A percentile compares a stretch with the other conserved stretches of the same genome.
These are phyloP conservation scores for Ibidorhyncha struthersii DNA, from an alignment of 2,113 vertebrate genomes.

Conservation along the genomic window DNA sequence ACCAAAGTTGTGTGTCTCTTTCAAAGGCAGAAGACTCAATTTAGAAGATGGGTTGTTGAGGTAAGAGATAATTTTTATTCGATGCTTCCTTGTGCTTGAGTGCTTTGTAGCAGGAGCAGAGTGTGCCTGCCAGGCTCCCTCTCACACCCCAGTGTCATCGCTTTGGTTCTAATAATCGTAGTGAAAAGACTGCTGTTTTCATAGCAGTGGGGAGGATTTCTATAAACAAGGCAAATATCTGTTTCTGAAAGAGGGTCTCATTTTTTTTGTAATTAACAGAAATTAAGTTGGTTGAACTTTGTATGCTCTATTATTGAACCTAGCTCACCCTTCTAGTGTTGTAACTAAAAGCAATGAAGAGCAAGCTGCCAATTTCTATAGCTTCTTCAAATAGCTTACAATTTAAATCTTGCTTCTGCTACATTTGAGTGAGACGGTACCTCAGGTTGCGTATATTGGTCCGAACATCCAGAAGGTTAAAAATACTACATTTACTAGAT, in stretches of 20 bases:
- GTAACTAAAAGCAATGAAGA: background rate
- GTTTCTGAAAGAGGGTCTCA: background rate
- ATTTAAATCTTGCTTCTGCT: background rate
- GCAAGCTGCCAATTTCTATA: background rate
- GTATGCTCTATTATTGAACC: background rate
- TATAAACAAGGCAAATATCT: background rate
- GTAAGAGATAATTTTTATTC: background rate
- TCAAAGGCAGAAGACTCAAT: background rate
- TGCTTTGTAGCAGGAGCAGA: background rate
- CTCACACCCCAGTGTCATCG: fast-evolving
- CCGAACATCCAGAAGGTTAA: background rate
- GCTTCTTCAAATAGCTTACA: background rate
- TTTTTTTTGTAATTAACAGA: background rate
- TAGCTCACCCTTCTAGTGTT: background rate
- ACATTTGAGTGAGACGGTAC: background rate
- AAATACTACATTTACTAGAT: background rate
- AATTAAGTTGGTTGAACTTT: background rate
- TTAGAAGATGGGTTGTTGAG: background rate
- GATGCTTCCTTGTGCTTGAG: background rate
- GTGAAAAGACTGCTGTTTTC: background rate
- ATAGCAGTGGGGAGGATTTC: background rate
- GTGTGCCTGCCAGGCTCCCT: background rate
- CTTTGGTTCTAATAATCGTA: background rate
- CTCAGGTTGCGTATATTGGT: background rate
- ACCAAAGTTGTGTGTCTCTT: background rate